phyloP scores from a whole-genome alignment of 2,797 vertebrate genomes.

The Triplophysa yarkandensis region DNA sequence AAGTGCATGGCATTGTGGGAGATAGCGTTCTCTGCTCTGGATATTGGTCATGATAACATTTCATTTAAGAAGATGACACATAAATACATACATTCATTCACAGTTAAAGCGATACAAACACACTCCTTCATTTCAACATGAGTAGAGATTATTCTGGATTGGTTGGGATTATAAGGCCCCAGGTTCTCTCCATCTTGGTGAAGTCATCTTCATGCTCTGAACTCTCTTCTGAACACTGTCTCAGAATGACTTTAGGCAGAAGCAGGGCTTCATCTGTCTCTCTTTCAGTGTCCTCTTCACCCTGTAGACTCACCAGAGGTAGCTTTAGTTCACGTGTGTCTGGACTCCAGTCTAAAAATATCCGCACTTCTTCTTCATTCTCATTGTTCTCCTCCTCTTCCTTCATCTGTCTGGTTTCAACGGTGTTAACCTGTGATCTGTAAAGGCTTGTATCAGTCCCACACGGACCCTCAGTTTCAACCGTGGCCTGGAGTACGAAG shows the following conservation, averaged over 20 bases:
- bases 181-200: constrained; percentile 53
- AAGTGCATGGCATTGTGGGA: too few species aligned
- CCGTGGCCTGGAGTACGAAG: neutral
- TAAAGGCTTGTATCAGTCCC: neutral
- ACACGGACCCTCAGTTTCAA: neutral
- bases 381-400: constrained; percentile 31
- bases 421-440: neutral
- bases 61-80: too few species aligned
- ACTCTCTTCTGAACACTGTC: constrained; percentile 46
- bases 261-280: constrained; percentile 13
- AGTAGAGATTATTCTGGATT: neutral
- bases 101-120: too few species aligned
- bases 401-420: neutral
- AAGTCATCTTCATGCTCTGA: constrained; percentile 48
- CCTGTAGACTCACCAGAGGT: constrained; percentile 42
- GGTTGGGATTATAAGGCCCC: constrained; percentile 55
- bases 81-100: too few species aligned
- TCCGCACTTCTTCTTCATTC: constrained; percentile 21
- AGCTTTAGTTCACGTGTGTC: constrained; percentile 43
- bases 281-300: neutral
- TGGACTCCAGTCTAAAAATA: constrained; percentile 56
- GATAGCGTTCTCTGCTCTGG: too few species aligned
- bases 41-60: too few species aligned
- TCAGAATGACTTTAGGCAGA: constrained; percentile 47
- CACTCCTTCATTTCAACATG: too few species aligned